Conservation (phyloP, 2,113 vertebrate species). For the Limnothrissa miodon region DNA sequence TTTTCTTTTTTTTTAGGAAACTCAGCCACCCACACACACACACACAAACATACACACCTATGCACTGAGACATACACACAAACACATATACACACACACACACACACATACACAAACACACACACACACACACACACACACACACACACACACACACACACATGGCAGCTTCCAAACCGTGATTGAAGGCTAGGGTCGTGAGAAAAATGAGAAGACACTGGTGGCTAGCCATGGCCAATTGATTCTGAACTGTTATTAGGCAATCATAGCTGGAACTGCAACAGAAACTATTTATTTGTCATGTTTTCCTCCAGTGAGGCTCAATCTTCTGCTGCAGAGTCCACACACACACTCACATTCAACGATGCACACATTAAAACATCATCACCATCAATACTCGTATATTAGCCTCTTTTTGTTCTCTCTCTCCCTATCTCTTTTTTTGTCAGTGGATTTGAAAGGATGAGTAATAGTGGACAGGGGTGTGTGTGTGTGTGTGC, state of each 20-base stretch:
- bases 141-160: background rate
- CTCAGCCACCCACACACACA: no score
- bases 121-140: conserved; percentile 12
- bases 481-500: no score
- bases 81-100: background rate
- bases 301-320: background rate
- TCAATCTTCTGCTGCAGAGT: background rate
- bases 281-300: background rate
- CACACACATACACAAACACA: background rate
- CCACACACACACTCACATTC: background rate
- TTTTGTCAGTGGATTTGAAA: no score
- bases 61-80: background rate
- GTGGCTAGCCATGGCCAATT: background rate
- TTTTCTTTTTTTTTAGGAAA: background rate
- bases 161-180: background rate
- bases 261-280: background rate
- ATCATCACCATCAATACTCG: background rate
- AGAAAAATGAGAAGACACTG: background rate
- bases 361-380: background rate
- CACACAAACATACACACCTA: background rate
- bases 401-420: no score
- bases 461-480: no score
- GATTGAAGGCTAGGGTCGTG: background rate
- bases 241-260: background rate
- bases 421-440: no score